A percentile compares a stretch with the other conserved stretches of the same genome.
These are phyloP conservation scores for Carterocephalus palaemon DNA, from an alignment of 2,888 invertebrate species.

Conservation along the genomic window DNA sequence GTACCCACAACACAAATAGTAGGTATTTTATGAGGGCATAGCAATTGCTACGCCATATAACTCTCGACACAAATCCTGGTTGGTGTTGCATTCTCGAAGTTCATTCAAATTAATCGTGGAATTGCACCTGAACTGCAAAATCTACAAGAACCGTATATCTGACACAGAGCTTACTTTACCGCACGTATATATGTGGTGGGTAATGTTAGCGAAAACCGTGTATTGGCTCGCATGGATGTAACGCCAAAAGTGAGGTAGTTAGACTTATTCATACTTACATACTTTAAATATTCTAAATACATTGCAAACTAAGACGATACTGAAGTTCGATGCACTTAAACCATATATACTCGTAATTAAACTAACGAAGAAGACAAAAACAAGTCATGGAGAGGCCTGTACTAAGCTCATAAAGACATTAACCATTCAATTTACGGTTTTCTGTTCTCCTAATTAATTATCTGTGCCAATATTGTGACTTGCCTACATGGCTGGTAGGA, in stretches of 20 bases:
- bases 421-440: constrained; percentile 19
- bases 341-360: too few relatives aligned
- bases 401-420: constrained; percentile 2
- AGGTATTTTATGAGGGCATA: too few relatives aligned
- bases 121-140: constrained; percentile 2
- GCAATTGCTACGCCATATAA: too few relatives aligned
- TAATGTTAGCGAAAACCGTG: too few relatives aligned
- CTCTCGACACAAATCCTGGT: too few relatives aligned
- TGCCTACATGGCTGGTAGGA: constrained; percentile 18
- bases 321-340: too few relatives aligned
- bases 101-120: constrained; percentile 3
- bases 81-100: neutral
- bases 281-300: too few relatives aligned
- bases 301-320: too few relatives aligned
- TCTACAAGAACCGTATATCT: neutral
- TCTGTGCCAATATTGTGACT: constrained; percentile 24
- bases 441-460: constrained; percentile 20
- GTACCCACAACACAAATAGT: too few relatives aligned
- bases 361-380: constrained; percentile 1
- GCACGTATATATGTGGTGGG: neutral
- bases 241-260: too few relatives aligned
- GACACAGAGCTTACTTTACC: constrained; percentile 12
- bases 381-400: constrained; percentile 1
- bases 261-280: too few relatives aligned
- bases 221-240: too few relatives aligned